Evolutionary conservation across 2,113 vertebrate genomes (phyloP), one percentile per base, ranked within the genome.

Genomic region (Cyanoliseus patagonus): DNA sequence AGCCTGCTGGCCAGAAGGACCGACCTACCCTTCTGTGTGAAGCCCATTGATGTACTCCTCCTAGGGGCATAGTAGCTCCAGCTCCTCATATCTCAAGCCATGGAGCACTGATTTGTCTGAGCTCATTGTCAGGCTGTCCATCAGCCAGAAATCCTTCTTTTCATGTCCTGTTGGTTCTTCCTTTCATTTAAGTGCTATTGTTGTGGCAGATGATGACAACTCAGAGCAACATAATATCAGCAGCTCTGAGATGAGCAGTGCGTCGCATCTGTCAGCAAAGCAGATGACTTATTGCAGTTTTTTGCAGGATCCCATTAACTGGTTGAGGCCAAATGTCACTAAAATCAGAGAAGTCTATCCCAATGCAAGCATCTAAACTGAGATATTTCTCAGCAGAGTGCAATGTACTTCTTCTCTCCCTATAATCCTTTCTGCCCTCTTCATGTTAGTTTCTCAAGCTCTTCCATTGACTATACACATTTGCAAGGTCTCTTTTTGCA

Each of bases 11-110:
- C 1, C 41, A 46, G 53, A 25, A 52, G 30, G 30, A 39, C 19
- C 7, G 8, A 10, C 6, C 39, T 39, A 15, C 28, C 35, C 17
- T 1, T 1, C 8, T 52, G 7, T 0, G 0, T 6, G 19, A 49
- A 28, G 23, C 5, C 82, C 59, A 25, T 4, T 46, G 68, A 49
- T 0, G 0, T 53, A 13, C 20, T 37, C 10, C 63, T 61, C 14
- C 9, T 6, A 5, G 10, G 9, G 10, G 13, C 57, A 49, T 1
- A 61, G 28, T 11, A 63, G 9, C 28, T 75, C 62, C 72, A 42
- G 33, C 33, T 67, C 11, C n/a, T 74, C 44, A 3, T 24, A 10
- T 9, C 47, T 31, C 55, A 46, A 81, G 42, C 42, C 5, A 0
- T 17, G 18, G 19, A 82, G 31, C 17, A 28, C 33, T 63, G 15